These are phyloP conservation scores for Euura saliciscinereae DNA, from an alignment of 1,140 invertebrate genomes.

Conservation along the genomic window DNA sequence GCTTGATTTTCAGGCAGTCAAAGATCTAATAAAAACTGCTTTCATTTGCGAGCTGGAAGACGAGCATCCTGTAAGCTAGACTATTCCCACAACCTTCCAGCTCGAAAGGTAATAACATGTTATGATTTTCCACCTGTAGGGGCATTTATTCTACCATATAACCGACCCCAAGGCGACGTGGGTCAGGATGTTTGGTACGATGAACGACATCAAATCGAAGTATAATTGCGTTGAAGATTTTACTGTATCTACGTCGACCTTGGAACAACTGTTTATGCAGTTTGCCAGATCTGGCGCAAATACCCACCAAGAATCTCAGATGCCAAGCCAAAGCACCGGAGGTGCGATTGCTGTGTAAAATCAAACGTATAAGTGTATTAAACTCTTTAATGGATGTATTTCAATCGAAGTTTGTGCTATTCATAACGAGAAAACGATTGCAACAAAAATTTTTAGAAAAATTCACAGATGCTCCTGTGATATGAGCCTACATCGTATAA, in stretches of 20 bases:
- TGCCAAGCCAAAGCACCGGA: too few relatives aligned
- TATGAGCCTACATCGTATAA: too few relatives aligned
- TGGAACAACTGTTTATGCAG: conserved; percentile 57
- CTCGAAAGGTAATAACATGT: too few relatives aligned
- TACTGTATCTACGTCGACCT: conserved; percentile 52
- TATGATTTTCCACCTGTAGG: conserved; percentile 34
- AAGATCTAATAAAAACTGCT: conserved; percentile 39
- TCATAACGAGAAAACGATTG: too few relatives aligned
- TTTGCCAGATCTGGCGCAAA: conserved; percentile 44
- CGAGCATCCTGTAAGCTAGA: conserved; percentile 46
- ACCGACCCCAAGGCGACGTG: conserved; percentile 46
- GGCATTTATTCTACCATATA: conserved; percentile 53
- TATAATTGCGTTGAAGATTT: conserved; percentile 54
- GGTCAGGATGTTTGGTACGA: conserved; percentile 52
- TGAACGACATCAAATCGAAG: conserved; percentile 47
- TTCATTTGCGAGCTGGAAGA: conserved; percentile 50
- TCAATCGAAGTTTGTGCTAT: too few relatives aligned
- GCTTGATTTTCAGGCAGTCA: conserved; percentile 39
- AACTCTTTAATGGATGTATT: too few relatives aligned
- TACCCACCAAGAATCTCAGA: too few relatives aligned
- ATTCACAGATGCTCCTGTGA: too few relatives aligned
- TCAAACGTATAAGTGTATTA: too few relatives aligned
- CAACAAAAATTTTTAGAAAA: too few relatives aligned
- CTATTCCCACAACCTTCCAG: too few relatives aligned
- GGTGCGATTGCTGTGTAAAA: too few relatives aligned